A percentile compares a stretch with the other conserved stretches of the same genome.
Evolutionary conservation across 37 sponge, comb jelly and placozoan species (phyloP).

Genomic region (Spongilla lacustris): DNA sequence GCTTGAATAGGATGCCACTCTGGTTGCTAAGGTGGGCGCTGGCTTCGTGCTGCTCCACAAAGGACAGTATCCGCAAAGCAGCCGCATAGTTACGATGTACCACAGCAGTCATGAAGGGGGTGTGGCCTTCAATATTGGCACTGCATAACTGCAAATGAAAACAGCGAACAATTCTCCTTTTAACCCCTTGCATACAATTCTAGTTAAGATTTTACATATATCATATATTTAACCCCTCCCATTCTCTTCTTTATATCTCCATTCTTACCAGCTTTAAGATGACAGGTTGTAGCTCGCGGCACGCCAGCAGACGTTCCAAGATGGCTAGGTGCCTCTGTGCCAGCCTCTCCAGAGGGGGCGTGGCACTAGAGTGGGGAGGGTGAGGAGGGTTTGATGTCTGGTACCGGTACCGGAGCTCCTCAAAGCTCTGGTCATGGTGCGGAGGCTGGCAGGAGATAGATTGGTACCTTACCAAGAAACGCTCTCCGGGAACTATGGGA

Average conservation of each 20-base stretch:
- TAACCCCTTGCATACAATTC: too few species aligned
- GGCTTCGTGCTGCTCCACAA: conserved; percentile 20
- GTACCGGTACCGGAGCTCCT: conserved; percentile 33
- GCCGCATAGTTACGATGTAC: conserved; percentile 55
- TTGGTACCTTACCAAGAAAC: neutral
- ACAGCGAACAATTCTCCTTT: too few species aligned
- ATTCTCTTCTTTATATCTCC: neutral
- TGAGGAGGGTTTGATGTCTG: neutral
- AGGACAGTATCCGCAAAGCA: conserved; percentile 65
- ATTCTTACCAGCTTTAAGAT: conserved; percentile 45
- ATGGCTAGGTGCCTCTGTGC: conserved; percentile 18
- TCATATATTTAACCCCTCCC: too few species aligned
- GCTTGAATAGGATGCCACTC: neutral
- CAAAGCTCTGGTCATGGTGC: conserved; percentile 39
- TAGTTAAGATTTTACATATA: too few species aligned
- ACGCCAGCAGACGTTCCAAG: conserved; percentile 35
- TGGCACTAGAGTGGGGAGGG: neutral
- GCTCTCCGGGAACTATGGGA: neutral
- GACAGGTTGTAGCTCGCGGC: conserved; percentile 5
- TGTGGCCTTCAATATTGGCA: conserved; percentile 56
- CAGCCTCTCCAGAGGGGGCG: neutral
- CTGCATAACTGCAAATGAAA: conserved; percentile 71
- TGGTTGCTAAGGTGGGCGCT: neutral
- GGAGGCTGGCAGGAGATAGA: conserved; percentile 17
- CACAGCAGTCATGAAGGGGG: conserved; percentile 73